A percentile compares a stretch with the other conserved stretches of the same genome.
phyloP scores from a whole-genome alignment of 2,113 vertebrate species.

The Leptodactylus fuscus region DNA sequence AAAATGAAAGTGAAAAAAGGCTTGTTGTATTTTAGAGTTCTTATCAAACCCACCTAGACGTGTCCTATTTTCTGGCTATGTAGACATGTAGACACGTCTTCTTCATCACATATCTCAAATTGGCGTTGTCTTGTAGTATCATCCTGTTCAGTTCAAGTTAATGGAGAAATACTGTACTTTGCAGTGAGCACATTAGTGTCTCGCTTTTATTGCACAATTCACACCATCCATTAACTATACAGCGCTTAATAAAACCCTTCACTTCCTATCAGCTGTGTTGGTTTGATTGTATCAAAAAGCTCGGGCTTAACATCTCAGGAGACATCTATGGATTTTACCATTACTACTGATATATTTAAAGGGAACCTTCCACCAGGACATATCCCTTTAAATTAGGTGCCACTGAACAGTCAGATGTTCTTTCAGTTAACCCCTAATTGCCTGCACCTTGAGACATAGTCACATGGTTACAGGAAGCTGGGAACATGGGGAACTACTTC shows the following conservation, averaged over 20 bases:
- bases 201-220: background rate
- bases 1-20: background rate
- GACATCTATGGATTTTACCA: background rate
- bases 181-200: background rate
- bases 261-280: background rate
- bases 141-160: background rate
- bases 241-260: slow-evolving; percentile 5
- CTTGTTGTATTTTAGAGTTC: background rate
- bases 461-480: background rate
- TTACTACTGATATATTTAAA: background rate
- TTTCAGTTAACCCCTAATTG: background rate
- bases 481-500: background rate
- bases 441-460: background rate
- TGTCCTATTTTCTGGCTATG: background rate
- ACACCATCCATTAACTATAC: slow-evolving; percentile 24
- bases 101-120: background rate
- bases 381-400: background rate
- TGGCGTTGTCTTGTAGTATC: background rate
- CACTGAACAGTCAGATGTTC: background rate
- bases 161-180: slow-evolving; percentile 17
- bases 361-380: background rate
- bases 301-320: background rate
- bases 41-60: background rate
- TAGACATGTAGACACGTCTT: background rate
- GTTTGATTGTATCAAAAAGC: slow-evolving; percentile 3